Evolutionary conservation across 2,888 invertebrate species (phyloP), one percentile per base, ranked within the genome.

Genomic region (Molorchus minor): DNA sequence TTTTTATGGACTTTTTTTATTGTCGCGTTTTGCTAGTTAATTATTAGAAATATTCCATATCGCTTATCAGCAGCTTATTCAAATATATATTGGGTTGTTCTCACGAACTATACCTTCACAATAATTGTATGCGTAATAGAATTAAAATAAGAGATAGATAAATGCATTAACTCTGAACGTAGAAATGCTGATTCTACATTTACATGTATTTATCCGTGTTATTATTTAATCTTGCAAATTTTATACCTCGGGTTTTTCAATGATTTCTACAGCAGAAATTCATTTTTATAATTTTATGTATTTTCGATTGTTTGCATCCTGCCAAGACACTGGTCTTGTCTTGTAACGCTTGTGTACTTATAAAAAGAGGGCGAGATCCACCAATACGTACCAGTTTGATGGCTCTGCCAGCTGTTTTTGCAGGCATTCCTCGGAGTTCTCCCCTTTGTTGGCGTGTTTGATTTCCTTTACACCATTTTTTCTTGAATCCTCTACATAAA

Each of bases 391-490:
- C 35, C 33, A n/a, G 13, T 33, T 49, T 35, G 30, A 43, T 43
- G 43, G 20, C 10, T 36, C 20, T 21, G 12, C 33, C 49, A 49
- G 49, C 36, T 36, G 49, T 49, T 49, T 36, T 35, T 15, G 20
- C 20, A n/a, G 21, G 17, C 40, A 15, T n/a, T 40, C 15, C 15
- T 21, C 36, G 19, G 15, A 49, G 19, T 36, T 30, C 15, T 56
- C 49, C 16, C 41, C 36, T 15, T 35, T 36, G 56, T 25, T 56
- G 21, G 56, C 56, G 61, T 61, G 61, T 56, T 60, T 56, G 56
- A 56, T 61, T 56, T 61, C 61, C 44, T 56, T 55, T 40, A 36
- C 55, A 56, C 56, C 61, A 35, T 49, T 59, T 21, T 17, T 29
- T 52, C 47, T 40, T 17, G 20, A 20, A 40, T 12, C 40, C n/a